Conservation (phyloP, 2,888 invertebrate species). For the Euplexia lucipara region DNA sequence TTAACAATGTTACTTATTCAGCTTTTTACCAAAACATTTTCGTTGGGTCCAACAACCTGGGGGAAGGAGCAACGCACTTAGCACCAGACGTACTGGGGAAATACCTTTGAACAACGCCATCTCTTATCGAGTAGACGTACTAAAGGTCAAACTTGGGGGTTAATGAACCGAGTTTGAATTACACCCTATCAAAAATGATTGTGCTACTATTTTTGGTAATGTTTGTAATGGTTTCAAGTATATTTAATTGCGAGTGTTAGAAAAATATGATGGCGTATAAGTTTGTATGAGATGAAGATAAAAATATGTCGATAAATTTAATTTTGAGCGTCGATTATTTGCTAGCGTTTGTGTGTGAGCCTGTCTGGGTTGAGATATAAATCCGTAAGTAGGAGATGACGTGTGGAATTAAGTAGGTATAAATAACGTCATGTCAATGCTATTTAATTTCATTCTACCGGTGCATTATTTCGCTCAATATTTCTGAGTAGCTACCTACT, state of each 20-base stretch:
- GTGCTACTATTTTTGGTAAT: slow-evolving; percentile 71
- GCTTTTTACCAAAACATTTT: slow-evolving; percentile 62
- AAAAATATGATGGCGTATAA: slow-evolving; percentile 20
- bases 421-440: slow-evolving; percentile 4
- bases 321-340: slow-evolving; percentile 5
- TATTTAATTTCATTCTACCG: not conserved
- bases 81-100: slow-evolving; percentile 70
- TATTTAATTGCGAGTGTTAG: slow-evolving; percentile 36
- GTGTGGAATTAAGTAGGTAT: not conserved
- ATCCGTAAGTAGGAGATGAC: slow-evolving; percentile 1
- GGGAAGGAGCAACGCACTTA: slow-evolving; percentile 80
- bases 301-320: slow-evolving; percentile 1
- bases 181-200: slow-evolving; percentile 63
- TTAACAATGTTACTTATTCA: slow-evolving; percentile 49
- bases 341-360: not conserved
- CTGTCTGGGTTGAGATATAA: not conserved
- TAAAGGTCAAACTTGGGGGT: slow-evolving; percentile 71
- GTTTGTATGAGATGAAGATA: not conserved
- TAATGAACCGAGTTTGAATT: slow-evolving; percentile 69
- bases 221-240: slow-evolving; percentile 50
- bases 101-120: slow-evolving; percentile 72
- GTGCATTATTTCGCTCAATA: not conserved
- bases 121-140: slow-evolving; percentile 68
- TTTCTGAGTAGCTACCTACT: too few relatives aligned
- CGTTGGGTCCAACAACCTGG: slow-evolving; percentile 76